These are phyloP conservation scores for Excalfactoria chinensis DNA, from an alignment of 2,113 vertebrate genomes.

Conservation along the genomic window DNA sequence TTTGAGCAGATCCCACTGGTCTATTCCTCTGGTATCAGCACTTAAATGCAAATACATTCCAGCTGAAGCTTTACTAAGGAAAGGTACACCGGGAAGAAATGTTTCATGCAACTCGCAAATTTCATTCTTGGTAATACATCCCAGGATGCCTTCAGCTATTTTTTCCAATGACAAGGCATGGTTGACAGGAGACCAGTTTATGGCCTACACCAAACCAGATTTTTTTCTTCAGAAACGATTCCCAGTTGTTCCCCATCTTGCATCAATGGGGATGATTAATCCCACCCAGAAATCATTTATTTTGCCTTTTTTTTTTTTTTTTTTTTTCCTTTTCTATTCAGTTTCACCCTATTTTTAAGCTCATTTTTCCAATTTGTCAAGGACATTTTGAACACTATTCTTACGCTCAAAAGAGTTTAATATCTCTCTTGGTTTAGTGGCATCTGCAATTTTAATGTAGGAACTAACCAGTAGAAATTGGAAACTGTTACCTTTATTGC, in stretches of 20 bases:
- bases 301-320: neutral
- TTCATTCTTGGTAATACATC: neutral
- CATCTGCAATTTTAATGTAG: constrained; percentile 14
- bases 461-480: neutral
- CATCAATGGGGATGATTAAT: neutral
- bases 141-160: neutral
- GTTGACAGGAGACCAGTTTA: neutral
- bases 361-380: neutral
- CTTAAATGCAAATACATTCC: neutral
- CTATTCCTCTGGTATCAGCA: neutral
- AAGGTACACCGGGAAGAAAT: neutral
- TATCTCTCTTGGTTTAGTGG: neutral
- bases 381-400: neutral
- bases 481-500: neutral
- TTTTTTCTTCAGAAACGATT: neutral
- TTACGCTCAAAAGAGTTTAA: neutral
- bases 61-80: neutral
- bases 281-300: neutral
- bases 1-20: neutral
- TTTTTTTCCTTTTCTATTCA: neutral
- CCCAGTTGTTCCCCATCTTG: neutral
- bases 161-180: neutral
- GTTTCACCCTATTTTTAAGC: neutral
- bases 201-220: neutral
- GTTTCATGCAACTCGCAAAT: neutral